These are phyloP conservation scores for Tenthredo livida DNA, from an alignment of 2,888 invertebrate genomes.

Conservation along the genomic window DNA sequence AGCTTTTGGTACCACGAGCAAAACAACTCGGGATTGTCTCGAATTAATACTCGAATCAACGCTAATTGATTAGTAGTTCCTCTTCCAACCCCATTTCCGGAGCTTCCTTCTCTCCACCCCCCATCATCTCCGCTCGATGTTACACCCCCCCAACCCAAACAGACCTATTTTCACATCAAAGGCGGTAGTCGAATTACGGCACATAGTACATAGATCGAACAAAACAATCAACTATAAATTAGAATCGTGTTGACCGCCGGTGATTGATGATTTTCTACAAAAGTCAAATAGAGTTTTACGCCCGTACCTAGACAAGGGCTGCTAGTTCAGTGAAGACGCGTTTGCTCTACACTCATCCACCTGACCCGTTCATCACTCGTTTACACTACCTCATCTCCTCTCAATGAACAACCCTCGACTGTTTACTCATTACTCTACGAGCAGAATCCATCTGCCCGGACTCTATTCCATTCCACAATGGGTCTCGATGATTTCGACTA, in stretches of 20 bases:
- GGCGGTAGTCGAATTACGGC: conserved; percentile 8
- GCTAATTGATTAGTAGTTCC: conserved; percentile 43
- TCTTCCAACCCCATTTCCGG: background rate
- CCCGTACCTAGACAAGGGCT: background rate
- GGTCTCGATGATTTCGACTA: conserved; percentile 6
- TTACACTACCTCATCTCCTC: conserved; percentile 22
- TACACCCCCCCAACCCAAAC: background rate
- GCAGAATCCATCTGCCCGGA: conserved; percentile 9
- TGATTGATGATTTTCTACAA: conserved; percentile 44
- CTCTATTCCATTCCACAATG: background rate
- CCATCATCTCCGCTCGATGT: background rate
- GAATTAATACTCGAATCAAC: conserved; percentile 48
- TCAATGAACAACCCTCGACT: conserved; percentile 22
- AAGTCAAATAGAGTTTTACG: conserved; percentile 36
- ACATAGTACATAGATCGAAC: background rate
- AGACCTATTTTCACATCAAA: conserved; percentile 28
- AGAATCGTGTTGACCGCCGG: conserved; percentile 35
- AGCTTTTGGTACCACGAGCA: conserved; percentile 28
- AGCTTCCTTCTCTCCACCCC: background rate
- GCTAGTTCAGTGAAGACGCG: conserved; percentile 11
- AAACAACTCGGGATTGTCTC: conserved; percentile 48
- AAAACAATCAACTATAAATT: conserved; percentile 13
- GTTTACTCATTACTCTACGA: conserved; percentile 49
- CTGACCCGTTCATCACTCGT: conserved; percentile 45
- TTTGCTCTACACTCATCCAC: conserved; percentile 47